Conservation (phyloP, 2,113 vertebrate species). For the Emberiza fucata region DNA sequence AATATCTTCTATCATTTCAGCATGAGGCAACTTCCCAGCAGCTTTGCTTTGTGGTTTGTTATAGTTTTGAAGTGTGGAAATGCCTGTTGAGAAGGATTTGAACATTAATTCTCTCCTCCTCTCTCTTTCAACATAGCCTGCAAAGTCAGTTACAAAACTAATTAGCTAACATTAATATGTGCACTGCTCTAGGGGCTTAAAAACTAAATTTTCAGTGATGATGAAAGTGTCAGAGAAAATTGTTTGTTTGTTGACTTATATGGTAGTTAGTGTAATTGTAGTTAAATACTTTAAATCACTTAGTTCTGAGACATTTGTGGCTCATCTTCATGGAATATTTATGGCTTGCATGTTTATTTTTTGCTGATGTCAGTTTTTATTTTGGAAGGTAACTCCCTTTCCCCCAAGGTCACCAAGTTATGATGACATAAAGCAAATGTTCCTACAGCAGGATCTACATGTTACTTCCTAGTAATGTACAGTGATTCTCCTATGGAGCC, state of each 20-base stretch:
- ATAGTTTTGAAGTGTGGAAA: slow-evolving; percentile 49
- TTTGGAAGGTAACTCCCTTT: neutral
- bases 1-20: slow-evolving; percentile 41
- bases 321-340: neutral
- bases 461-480: neutral
- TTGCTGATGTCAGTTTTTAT: neutral
- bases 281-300: slow-evolving; percentile 29
- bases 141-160: slow-evolving; percentile 64
- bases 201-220: slow-evolving; percentile 65
- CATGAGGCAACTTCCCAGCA: slow-evolving; percentile 22
- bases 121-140: slow-evolving; percentile 10
- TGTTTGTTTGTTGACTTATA: slow-evolving; percentile 55
- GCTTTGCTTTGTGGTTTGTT: slow-evolving; percentile 37
- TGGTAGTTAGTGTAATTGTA: slow-evolving; percentile 40
- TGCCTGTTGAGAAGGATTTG: slow-evolving; percentile 49
- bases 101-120: slow-evolving; percentile 40
- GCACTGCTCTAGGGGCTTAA: slow-evolving; percentile 49
- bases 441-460: fast-evolving
- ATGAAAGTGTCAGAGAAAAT: slow-evolving; percentile 51
- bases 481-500: neutral
- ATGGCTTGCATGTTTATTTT: neutral
- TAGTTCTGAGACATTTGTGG: neutral
- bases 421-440: neutral
- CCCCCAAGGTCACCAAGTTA: neutral
- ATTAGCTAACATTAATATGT: slow-evolving; percentile 65